These are phyloP conservation scores for Caloenas nicobarica DNA, from an alignment of 2,113 vertebrate genomes.

Conservation along the genomic window DNA sequence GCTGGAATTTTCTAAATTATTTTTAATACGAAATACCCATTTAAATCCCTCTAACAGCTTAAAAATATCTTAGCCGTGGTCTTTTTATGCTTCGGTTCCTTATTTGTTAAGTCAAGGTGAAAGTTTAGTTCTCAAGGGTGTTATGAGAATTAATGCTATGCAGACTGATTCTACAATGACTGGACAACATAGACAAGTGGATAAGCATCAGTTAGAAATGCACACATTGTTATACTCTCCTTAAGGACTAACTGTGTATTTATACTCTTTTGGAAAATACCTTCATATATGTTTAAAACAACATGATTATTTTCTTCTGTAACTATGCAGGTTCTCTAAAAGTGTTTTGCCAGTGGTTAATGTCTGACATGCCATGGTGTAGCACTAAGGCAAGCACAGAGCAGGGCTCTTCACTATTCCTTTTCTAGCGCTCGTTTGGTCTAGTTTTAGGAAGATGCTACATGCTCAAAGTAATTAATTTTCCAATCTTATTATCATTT, in stretches of 20 bases:
- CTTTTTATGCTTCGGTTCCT: neutral
- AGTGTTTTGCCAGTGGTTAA: neutral
- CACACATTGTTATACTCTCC: neutral
- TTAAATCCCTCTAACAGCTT: neutral
- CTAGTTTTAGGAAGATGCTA: neutral
- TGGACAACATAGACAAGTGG: neutral
- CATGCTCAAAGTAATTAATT: neutral
- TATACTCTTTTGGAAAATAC: neutral
- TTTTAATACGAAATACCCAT: neutral
- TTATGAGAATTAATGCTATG: neutral
- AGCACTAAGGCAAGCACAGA: neutral
- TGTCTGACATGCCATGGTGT: neutral
- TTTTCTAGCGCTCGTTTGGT: neutral
- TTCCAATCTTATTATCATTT: conserved; percentile 2
- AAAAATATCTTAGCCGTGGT: neutral
- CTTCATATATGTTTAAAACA: neutral
- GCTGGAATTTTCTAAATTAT: neutral
- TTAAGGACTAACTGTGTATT: neutral
- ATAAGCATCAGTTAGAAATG: neutral
- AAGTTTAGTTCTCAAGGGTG: neutral
- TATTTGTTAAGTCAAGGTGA: neutral
- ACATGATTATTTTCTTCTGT: neutral
- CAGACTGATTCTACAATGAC: neutral
- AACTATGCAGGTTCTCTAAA: neutral
- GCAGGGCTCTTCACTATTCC: neutral